Conservation (phyloP, 2,797 vertebrate genomes). For the Caiman crocodilus region DNA sequence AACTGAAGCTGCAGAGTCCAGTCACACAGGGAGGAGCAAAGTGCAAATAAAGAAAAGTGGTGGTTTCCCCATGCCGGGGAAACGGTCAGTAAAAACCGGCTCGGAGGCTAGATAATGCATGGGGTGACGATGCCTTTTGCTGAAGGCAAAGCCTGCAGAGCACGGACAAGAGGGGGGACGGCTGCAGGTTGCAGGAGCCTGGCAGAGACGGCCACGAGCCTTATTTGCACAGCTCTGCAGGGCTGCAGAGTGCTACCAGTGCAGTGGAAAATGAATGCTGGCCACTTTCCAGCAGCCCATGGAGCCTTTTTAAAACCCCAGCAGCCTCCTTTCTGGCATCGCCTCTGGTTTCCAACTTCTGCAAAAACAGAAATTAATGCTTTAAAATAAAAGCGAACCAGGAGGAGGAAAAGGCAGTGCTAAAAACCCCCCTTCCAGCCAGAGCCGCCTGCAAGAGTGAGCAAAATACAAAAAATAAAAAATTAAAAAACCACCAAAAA, state of each 20-base stretch:
- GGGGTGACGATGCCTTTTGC: neutral
- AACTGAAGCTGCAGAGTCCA: neutral
- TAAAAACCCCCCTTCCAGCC: conserved; percentile 29
- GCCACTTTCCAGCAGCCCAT: neutral
- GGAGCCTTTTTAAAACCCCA: neutral
- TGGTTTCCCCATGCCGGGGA: neutral
- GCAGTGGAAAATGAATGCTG: neutral
- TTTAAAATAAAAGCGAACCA: accelerated
- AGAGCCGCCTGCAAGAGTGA: neutral
- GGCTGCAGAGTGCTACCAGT: accelerated
- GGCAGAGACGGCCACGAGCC: neutral
- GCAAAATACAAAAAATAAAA: neutral
- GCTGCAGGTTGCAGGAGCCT: neutral
- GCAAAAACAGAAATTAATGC: neutral
- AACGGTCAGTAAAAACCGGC: neutral
- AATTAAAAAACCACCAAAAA: too few relatives aligned
- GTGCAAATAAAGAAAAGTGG: neutral
- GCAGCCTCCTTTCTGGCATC: neutral
- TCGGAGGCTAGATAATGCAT: neutral
- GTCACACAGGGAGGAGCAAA: neutral
- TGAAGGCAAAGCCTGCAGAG: neutral
- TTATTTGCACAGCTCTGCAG: neutral
- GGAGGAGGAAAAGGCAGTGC: conserved; percentile 31
- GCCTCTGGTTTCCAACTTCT: neutral
- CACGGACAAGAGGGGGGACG: too few relatives aligned